Conservation (phyloP, 2,113 vertebrate species). For the Suncus etruscus region DNA sequence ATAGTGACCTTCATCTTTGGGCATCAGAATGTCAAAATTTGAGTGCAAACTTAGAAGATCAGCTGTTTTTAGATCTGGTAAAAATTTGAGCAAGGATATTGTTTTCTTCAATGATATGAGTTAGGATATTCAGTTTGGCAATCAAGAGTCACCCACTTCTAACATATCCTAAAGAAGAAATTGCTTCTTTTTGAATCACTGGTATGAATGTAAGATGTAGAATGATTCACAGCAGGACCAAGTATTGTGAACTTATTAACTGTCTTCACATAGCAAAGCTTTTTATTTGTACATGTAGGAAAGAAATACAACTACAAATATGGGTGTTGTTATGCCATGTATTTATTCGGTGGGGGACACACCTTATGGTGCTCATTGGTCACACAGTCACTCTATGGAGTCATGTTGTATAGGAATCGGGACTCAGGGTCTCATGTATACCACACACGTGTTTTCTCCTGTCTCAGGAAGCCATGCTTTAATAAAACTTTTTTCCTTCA, state of each 20-base stretch:
- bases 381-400: too few relatives aligned
- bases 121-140: conserved; percentile 37
- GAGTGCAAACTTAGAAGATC: background rate
- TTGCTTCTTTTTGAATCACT: background rate
- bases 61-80: background rate
- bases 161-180: conserved; percentile 31
- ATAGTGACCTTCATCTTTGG: conserved; percentile 12
- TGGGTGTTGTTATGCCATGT: background rate
- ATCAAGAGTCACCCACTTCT: background rate
- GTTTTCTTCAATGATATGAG: conserved; percentile 18
- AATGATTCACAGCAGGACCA: conserved; percentile 43
- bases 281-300: background rate
- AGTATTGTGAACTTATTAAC: background rate
- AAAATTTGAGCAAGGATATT: background rate
- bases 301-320: background rate
- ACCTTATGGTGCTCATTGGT: too few relatives aligned
- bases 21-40: background rate
- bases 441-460: too few relatives aligned
- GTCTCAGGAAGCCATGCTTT: too few relatives aligned
- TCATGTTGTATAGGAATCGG: too few relatives aligned
- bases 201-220: conserved; percentile 39
- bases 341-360: too few relatives aligned
- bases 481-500: too few relatives aligned
- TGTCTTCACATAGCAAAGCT: conserved; percentile 38
- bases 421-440: too few relatives aligned